Base-by-base conservation (phyloP, 2,888 invertebrate species). In the Nomada fabriciana region DNA sequence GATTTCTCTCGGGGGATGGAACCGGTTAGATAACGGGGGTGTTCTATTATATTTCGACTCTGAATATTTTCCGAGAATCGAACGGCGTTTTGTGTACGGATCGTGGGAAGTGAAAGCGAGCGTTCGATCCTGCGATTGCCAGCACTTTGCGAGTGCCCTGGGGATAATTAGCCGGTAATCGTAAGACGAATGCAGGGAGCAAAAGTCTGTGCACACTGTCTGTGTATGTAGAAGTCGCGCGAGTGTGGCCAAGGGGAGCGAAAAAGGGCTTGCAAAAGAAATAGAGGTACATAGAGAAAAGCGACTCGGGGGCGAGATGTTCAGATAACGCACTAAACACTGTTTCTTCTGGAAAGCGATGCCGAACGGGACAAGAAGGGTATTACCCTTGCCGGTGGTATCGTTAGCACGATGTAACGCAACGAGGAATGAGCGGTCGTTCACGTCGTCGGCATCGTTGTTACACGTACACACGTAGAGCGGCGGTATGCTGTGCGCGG, bases 331-430 rank as follows among this genome's bases (percentile, higher is more conserved):
- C 75, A 64, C 79, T 78, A 76, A 86, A 84, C 86, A 83, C 42
- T 73, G 79, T 77, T 85, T 71, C 84, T 74, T n/a, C 59, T 77
- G 72, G 78, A 75, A 75, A 65, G 63, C 72, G 63, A 59, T 57
- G 63, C 42, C 47, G 53, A 69, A 69, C 72, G 63, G 67, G 61
- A 61, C 57, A 57, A 61, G 77, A 53, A 71, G 81, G 69, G 83
- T 84, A 87, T 88, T 77, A 82, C 68, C 88, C 80, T 81, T 80
- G 67, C 69, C 18, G 61, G 18, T 20, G 50, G 80, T 76, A 74
- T 82, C 85, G 82, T 87, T 85, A 85, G 75, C 70, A 50, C 76
- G 74, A 79, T 86, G 64, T 85, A 79, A 83, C 76, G 76, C 80
- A 76, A 77, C 74, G 65, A 82, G 76, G 65, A 79, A 76, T 68